phyloP scores from a whole-genome alignment of 2,113 vertebrate genomes.

The Parus major region DNA sequence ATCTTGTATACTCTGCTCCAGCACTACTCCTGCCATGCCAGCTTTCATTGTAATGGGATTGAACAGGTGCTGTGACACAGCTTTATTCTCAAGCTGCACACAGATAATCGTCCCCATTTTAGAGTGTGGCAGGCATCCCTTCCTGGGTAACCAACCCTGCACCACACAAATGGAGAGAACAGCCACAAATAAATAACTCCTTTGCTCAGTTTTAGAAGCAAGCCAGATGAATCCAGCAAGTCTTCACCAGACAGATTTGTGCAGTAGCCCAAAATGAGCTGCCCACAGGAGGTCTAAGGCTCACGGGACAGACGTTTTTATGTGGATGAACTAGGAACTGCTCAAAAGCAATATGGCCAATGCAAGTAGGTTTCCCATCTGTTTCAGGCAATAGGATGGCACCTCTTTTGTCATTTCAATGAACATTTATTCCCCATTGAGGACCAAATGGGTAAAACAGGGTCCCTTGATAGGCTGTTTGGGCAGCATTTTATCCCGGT shows the following conservation, averaged over 20 bases:
- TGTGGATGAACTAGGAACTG: neutral
- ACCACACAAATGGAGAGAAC: neutral
- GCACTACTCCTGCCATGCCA: neutral
- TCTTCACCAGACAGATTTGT: neutral
- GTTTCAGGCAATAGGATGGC: neutral
- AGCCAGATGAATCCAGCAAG: neutral
- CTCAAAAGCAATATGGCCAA: neutral
- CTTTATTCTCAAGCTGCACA: neutral
- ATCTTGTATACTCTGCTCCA: neutral
- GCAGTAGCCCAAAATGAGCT: neutral
- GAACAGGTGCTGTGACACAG: neutral
- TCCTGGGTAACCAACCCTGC: neutral
- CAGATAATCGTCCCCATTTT: neutral
- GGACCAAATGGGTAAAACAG: neutral
- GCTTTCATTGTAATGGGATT: neutral
- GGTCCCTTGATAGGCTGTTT: neutral
- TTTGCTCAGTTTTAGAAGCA: neutral
- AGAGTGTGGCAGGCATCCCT: neutral
- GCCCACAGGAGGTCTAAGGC: neutral
- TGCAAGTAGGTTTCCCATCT: constrained; percentile 3
- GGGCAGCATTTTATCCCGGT: neutral
- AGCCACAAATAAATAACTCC: neutral
- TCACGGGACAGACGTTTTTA: neutral
- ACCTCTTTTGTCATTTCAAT: neutral
- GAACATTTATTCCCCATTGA: neutral